A percentile compares a stretch with the other conserved stretches of the same genome.
phyloP scores from a whole-genome alignment of 2,113 vertebrate species.

The Orycteropus afer region DNA sequence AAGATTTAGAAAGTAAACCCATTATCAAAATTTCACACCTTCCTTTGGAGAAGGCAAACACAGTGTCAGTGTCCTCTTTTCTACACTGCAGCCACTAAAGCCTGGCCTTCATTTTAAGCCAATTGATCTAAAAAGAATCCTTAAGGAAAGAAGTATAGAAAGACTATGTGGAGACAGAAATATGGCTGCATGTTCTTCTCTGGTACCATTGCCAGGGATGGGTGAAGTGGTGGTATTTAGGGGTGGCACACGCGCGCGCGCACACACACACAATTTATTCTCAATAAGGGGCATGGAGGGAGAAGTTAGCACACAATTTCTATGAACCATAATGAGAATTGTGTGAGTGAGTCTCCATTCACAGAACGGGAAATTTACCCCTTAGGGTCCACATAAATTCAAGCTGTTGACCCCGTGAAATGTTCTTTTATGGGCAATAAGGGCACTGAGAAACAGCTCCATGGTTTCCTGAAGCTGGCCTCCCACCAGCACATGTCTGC shows the following conservation, averaged over 20 bases:
- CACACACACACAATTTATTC: conserved; percentile 22
- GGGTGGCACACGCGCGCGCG: background rate
- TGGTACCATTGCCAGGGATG: too few species aligned
- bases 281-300: conserved; percentile 56
- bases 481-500: conserved; percentile 75
- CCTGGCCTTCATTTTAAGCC: background rate
- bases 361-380: conserved; percentile 82
- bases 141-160: background rate
- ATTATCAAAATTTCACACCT: background rate
- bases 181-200: background rate
- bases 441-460: conserved; percentile 77
- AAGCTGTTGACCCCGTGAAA: conserved; percentile 85
- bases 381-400: conserved; percentile 86
- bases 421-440: conserved; percentile 85
- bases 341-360: conserved; percentile 78
- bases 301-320: conserved; percentile 77
- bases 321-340: conserved; percentile 79
- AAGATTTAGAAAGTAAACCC: background rate
- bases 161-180: background rate
- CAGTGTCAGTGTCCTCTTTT: fast-evolving
- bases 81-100: too few species aligned
- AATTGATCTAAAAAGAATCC: background rate
- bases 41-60: background rate
- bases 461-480: conserved; percentile 78
- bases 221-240: background rate